Evolutionary conservation across 2,113 vertebrate genomes (phyloP).

Genomic region (Microcebus jonahi): DNA sequence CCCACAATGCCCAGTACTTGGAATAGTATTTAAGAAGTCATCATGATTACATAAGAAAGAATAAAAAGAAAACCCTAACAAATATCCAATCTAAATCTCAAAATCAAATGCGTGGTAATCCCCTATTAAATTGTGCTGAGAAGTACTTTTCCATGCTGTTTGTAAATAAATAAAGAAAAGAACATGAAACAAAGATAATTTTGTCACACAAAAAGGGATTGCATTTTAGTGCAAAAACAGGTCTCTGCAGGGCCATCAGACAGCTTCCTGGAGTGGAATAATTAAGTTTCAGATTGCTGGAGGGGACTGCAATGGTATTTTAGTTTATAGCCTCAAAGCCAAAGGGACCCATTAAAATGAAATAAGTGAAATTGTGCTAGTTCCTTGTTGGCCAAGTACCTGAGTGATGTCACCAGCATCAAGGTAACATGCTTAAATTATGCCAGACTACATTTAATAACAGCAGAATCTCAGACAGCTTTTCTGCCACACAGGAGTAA

Average conservation of each 20-base stretch:
- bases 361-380: constrained; percentile 70
- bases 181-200: constrained; percentile 69
- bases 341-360: constrained; percentile 75
- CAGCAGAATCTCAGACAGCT: constrained; percentile 11
- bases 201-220: constrained; percentile 67
- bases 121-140: constrained; percentile 54
- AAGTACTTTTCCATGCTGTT: constrained; percentile 60
- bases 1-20: constrained; percentile 60
- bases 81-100: constrained; percentile 27
- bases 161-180: constrained; percentile 61
- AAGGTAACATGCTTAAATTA: constrained; percentile 61
- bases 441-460: constrained; percentile 32
- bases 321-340: constrained; percentile 76
- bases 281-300: constrained; percentile 79
- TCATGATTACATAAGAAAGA: constrained; percentile 45
- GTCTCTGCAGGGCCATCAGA: constrained; percentile 71
- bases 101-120: constrained; percentile 59
- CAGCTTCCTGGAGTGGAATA: constrained; percentile 78
- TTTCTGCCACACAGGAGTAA: constrained; percentile 20
- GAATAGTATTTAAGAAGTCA: constrained; percentile 60
- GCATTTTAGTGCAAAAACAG: constrained; percentile 64
- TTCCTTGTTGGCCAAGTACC: constrained; percentile 71
- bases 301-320: constrained; percentile 76
- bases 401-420: constrained; percentile 67
- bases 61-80: constrained; percentile 40